A percentile compares a stretch with the other conserved stretches of the same genome.
phyloP scores from a whole-genome alignment of 2,888 invertebrate genomes.

The Cephus pygmeus region DNA sequence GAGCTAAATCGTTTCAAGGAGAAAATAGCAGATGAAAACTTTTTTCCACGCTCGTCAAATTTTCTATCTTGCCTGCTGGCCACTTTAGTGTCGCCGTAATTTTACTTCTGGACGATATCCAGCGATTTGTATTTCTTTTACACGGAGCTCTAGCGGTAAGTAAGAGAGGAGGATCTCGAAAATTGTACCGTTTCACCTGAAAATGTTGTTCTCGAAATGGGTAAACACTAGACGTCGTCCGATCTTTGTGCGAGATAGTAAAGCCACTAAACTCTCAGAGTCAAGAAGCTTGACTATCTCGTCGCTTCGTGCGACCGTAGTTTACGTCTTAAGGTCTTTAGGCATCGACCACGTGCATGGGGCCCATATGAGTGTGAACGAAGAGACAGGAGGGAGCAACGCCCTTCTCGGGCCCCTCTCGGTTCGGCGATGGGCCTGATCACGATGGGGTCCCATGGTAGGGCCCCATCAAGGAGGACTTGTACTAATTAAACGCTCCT shows the following conservation, averaged over 20 bases:
- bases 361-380: slow-evolving; percentile 10
- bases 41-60: not conserved
- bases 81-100: not conserved
- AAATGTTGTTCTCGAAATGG: slow-evolving; percentile 9
- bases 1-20: not conserved
- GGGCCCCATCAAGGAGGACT: slow-evolving; percentile 28
- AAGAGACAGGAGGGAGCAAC: slow-evolving; percentile 16
- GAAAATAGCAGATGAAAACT: not conserved
- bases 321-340: slow-evolving; percentile 5
- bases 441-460: not conserved
- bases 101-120: not conserved
- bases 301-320: slow-evolving; percentile 50
- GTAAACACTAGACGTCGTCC: slow-evolving; percentile 2
- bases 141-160: not conserved
- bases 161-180: not conserved
- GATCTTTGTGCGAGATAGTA: slow-evolving; percentile 14
- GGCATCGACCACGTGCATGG: not conserved
- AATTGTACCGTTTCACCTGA: slow-evolving; percentile 8
- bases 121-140: not conserved
- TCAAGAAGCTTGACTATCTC: slow-evolving; percentile 59
- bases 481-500: slow-evolving; percentile 57
- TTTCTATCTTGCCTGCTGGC: not conserved
- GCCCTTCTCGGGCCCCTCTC: not conserved
- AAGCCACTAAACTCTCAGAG: slow-evolving; percentile 22
- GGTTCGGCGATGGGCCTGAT: not conserved